Evolutionary conservation across 2,888 invertebrate genomes (phyloP), one percentile per base, ranked within the genome.

Genomic region (Empis livida): DNA sequence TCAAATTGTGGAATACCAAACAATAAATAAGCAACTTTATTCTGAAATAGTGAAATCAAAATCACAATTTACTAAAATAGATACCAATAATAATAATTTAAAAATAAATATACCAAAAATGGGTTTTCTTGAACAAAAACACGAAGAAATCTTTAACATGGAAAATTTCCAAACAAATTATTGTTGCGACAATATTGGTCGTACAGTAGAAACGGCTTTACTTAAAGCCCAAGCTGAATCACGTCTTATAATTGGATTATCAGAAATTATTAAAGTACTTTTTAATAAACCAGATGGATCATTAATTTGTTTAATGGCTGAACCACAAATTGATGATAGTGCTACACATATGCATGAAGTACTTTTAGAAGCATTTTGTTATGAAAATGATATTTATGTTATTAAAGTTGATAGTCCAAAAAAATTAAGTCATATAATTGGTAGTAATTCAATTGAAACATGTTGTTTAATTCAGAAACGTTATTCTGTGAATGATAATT

Each of bases 301-400:
- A 1, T 72, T 83, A 1, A 78, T 82, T 60, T 84, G 84, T 59
- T 67, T 85, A 41, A 74, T 84, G 15, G 79, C 83, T 1, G 78
- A 79, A 46, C 78, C 81, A 17, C 71, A 75, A 42, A 78, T 76
- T 35, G 82, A 80, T 6, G 85, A 86, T 64, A 79, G 83, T 27
- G 81, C 83, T 6, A 82, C 80, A 9, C 85, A 85, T 60, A 83
- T 86, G 74, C 84, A 85, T 59, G 82, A 82, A 60, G 84, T 85
- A 5, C 71, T 85, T 0, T 69, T 85, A 31, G 83, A 84, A 79
- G 85, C 85, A 1, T 84, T 83, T 63, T 86, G 86, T 65, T 81
- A 78, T 37, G 85, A 86, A 65, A 84, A 84, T 53, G 83, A 80
- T 55, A 84, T 86, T 59, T 80, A 82, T 58, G 80, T 83, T 46